These are phyloP conservation scores for Leptopilina clavipes DNA, from an alignment of 1,140 invertebrate genomes.

Conservation along the genomic window DNA sequence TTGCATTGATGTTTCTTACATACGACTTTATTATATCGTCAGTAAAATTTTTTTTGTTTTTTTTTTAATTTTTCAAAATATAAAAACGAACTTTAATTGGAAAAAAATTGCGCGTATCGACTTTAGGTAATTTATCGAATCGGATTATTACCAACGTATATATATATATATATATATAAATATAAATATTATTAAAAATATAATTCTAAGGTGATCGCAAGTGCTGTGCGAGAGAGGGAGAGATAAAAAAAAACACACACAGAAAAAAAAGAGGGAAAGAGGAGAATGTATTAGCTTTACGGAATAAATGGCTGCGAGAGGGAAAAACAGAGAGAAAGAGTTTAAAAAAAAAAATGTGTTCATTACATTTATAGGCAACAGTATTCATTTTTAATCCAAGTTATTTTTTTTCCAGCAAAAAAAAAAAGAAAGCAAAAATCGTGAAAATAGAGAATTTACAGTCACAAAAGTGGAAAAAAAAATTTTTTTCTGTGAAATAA, in stretches of 20 bases:
- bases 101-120: conserved; percentile 21
- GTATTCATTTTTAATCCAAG: conserved; percentile 64
- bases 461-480: conserved; percentile 30
- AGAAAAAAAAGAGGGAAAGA: conserved; percentile 30
- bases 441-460: not conserved
- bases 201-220: conserved; percentile 43
- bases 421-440: conserved; percentile 33
- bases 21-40: conserved; percentile 18
- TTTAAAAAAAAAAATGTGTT: conserved; percentile 64
- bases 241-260: conserved; percentile 30
- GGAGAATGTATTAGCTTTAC: not conserved
- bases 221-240: conserved; percentile 38
- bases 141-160: conserved; percentile 30
- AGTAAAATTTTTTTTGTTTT: not conserved
- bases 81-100: not conserved
- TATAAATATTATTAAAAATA: conserved; percentile 1
- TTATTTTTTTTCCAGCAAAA: conserved; percentile 50
- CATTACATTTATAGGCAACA: conserved; percentile 68
- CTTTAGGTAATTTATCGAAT: conserved; percentile 20
- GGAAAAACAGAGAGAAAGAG: conserved; percentile 31
- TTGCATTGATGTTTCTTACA: conserved; percentile 39
- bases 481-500: too few relatives aligned
- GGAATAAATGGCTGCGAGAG: conserved; percentile 20
- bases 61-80: not conserved
- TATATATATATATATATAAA: not conserved